Base-by-base conservation (phyloP, 2,888 invertebrate genomes). In the Chrysolina oricalcia region DNA sequence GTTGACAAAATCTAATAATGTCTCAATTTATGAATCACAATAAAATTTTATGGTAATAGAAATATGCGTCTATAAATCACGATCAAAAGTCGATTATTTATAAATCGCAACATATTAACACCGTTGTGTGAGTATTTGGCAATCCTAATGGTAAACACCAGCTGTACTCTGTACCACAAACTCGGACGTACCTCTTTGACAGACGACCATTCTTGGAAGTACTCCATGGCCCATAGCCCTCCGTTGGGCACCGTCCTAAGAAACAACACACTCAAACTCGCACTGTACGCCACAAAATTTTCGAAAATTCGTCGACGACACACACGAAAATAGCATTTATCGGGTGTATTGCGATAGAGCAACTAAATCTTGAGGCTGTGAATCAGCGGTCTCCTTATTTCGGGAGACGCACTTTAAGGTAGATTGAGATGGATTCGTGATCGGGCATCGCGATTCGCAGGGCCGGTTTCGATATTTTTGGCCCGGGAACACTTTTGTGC, bases 151-250 rank as follows among this genome's bases (percentile, higher is more conserved):
- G 62, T 74, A 70, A 74, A 70, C 74, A 74, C 66, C 74, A 74
- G 70, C 70, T 70, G 70, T 35, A 13, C 9, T 9, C 13, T 59
- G 15, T n/a, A n/a, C 21, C 8, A 62, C 59, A 43, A 23, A 15
- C 23, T 23, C 11, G 23, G 21, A 21, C 27, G 68, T 69, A 77
- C 78, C 75, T 76, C 68, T 59, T 65, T 63, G 50, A 70, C 46
- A 40, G 79, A 78, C 83, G 86, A 84, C 88, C 88, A 89, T 85
- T 89, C 89, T 84, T 89, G 88, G 82, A 89, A 89, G 84, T 84
- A 88, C 88, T 89, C 89, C 89, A 89, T 89, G 82, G 86, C 85
- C 88, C 88, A 88, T 89, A 86, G 72, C 77, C 27, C 75, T 46
- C 46, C 59, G 21, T 23, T 56, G 56, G 56, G 56, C 56, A 11